Base-by-base conservation (phyloP, 2,888 invertebrate genomes). In the Agonopterix alstromeriana region DNA sequence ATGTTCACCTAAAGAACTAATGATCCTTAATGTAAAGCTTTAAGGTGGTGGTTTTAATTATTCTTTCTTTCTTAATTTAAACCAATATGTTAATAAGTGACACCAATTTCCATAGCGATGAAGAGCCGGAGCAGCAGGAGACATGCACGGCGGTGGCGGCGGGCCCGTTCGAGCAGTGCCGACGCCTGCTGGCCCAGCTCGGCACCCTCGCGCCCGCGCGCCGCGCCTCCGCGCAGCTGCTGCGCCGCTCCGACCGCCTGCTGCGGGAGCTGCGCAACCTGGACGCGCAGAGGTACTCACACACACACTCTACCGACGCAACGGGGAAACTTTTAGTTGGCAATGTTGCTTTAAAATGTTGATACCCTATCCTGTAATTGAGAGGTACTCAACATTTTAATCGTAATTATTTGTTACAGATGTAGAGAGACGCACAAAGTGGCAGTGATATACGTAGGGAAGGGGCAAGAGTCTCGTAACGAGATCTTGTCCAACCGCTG, bases 361-460 rank as follows among this genome's bases (percentile, higher is more conserved):
- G n/a, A n/a, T n/a, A n/a, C n/a, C n/a, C n/a, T n/a, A n/a, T n/a
- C n/a, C n/a, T n/a, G n/a, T n/a, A n/a, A n/a, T n/a, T n/a, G n/a
- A n/a, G 10, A 36, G 9, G 36, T 36, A 8, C 36, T 36, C 36
- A 36, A n/a, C n/a, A n/a, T n/a, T n/a, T 3, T 38, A 27, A 27
- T 27, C 27, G 10, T 38, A 38, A n/a, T 38, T 38, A 42, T 42
- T 42, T 42, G 35, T 48, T 43, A 60, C 82, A 92, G 93, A 77
- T 98, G 97, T 62, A 91, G 98, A 9, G 97, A 98, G 76, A 97
- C 97, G 0, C 98, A 98, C 82, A 98, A 98, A 85, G 94, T 98
- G 64, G 99, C 99, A 11, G 97, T 99, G 45, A 97, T 99, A 66
- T 99, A 98, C 82, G 98, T 99, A 11, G 97, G 95, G n/a, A 94